Percentiles rank a stretch among this genome's conserved stretches.
Evolutionary conservation across 2,888 invertebrate species (phyloP).

Genomic region (Drosophila demipolita): DNA sequence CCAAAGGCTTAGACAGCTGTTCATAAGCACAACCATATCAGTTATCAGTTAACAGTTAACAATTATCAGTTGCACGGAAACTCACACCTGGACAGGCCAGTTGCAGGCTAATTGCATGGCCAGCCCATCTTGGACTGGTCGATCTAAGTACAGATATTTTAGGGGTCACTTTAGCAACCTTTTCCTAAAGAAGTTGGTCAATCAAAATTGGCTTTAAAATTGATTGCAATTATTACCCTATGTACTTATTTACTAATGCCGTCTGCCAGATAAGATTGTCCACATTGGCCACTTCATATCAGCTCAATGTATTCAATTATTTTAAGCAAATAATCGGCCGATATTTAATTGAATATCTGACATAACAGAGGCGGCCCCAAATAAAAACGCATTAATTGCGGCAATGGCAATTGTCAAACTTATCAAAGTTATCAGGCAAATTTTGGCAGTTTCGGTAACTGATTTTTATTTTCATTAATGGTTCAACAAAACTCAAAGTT

Average conservation of each 20-base stretch:
- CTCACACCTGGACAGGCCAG: constrained; percentile 19
- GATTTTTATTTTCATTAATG: constrained; percentile 24
- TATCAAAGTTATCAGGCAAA: constrained; percentile 43
- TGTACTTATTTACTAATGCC: constrained; percentile 53
- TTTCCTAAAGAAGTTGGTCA: constrained; percentile 3
- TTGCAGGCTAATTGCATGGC: background rate
- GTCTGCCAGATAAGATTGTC: constrained; percentile 45
- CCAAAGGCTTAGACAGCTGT: constrained; percentile 21
- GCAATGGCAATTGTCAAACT: constrained; percentile 58
- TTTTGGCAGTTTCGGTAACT: constrained; percentile 22
- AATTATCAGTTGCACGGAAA: constrained; percentile 24
- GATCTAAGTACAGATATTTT: background rate
- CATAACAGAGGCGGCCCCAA: constrained; percentile 43
- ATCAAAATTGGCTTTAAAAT: constrained; percentile 27
- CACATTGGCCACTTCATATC: constrained; percentile 48
- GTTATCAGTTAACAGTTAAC: constrained; percentile 26
- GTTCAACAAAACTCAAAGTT: constrained; percentile 55
- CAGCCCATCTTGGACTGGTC: background rate
- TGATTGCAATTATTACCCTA: constrained; percentile 42
- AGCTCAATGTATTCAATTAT: constrained; percentile 46
- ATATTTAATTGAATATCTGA: constrained; percentile 47
- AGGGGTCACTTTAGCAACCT: constrained; percentile 38
- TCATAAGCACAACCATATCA: constrained; percentile 11
- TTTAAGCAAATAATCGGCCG: constrained; percentile 55
- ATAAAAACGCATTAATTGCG: constrained; percentile 62